These are phyloP conservation scores for Drosophila mercatorum DNA, from an alignment of 2,888 invertebrate genomes.

Conservation along the genomic window DNA sequence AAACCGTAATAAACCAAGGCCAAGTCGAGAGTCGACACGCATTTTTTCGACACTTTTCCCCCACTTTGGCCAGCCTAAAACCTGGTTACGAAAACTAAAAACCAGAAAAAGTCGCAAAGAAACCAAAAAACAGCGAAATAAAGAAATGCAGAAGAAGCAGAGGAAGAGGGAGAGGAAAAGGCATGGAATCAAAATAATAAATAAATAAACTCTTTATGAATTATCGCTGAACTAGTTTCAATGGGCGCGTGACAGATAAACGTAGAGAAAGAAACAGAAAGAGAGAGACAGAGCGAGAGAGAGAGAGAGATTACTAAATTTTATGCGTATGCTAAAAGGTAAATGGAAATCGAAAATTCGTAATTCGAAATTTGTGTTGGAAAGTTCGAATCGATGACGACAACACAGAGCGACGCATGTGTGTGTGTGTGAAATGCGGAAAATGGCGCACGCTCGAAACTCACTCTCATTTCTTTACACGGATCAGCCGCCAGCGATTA, in stretches of 20 bases:
- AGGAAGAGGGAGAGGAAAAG: slow-evolving; percentile 5
- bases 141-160: slow-evolving; percentile 5
- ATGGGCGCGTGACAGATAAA: slow-evolving; percentile 43
- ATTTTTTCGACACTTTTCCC: slow-evolving; percentile 60
- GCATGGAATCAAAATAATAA: slow-evolving; percentile 27
- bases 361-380: slow-evolving; percentile 24
- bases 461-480: slow-evolving; percentile 67
- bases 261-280: neutral
- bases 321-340: slow-evolving; percentile 33
- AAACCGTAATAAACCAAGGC: slow-evolving; percentile 46
- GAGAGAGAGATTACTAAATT: slow-evolving; percentile 4
- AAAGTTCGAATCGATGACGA: slow-evolving; percentile 46
- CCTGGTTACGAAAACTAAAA: slow-evolving; percentile 35
- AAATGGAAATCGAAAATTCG: slow-evolving; percentile 21
- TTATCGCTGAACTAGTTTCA: slow-evolving; percentile 71
- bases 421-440: slow-evolving; percentile 69
- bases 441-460: slow-evolving; percentile 61
- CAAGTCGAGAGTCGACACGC: slow-evolving; percentile 51
- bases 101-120: slow-evolving; percentile 11
- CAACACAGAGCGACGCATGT: slow-evolving; percentile 7
- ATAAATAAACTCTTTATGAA: slow-evolving; percentile 48
- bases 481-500: slow-evolving; percentile 52
- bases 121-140: neutral
- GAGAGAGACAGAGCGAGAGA: no score
- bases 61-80: slow-evolving; percentile 37